Evolutionary conservation across 2,113 vertebrate genomes (phyloP).

Genomic region (Lates calcarifer): DNA sequence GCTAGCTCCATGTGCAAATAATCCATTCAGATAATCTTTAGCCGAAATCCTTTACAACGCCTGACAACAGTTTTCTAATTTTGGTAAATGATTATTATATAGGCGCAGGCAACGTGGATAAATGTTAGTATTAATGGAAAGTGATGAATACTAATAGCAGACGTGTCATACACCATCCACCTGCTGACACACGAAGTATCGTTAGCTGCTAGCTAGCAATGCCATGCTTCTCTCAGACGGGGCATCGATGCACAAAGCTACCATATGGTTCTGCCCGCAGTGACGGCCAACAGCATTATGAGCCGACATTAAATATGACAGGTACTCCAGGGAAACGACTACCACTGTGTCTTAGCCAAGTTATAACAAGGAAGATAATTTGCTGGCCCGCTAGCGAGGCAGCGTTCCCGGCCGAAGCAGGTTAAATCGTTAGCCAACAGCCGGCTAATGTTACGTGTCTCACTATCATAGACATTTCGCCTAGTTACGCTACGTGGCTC

Average conservation of each 20-base stretch:
- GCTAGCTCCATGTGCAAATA: constrained; percentile 48
- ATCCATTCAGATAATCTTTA: neutral
- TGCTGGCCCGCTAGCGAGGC: constrained; percentile 46
- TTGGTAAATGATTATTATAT: fast-evolving
- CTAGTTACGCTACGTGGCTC: constrained; percentile 70
- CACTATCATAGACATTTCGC: constrained; percentile 46
- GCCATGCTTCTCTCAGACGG: constrained; percentile 69
- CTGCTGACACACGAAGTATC: constrained; percentile 66
- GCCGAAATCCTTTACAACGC: neutral
- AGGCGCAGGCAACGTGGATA: fast-evolving
- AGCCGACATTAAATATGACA: neutral
- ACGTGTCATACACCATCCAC: constrained; percentile 75
- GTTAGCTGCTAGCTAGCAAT: constrained; percentile 71
- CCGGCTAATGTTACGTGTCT: constrained; percentile 77
- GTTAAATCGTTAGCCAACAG: constrained; percentile 46
- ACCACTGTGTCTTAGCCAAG: neutral
- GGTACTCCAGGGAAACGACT: neutral
- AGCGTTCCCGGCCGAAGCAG: constrained; percentile 8
- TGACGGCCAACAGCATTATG: neutral
- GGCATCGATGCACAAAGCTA: constrained; percentile 24
- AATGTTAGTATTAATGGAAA: neutral
- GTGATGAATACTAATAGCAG: constrained; percentile 5
- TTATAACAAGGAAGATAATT: neutral
- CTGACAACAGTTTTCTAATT: neutral
- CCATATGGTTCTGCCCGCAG: constrained; percentile 30